These are phyloP conservation scores for Cossypha niveicapilla DNA, from an alignment of 2,797 vertebrate species.

Conservation along the genomic window DNA sequence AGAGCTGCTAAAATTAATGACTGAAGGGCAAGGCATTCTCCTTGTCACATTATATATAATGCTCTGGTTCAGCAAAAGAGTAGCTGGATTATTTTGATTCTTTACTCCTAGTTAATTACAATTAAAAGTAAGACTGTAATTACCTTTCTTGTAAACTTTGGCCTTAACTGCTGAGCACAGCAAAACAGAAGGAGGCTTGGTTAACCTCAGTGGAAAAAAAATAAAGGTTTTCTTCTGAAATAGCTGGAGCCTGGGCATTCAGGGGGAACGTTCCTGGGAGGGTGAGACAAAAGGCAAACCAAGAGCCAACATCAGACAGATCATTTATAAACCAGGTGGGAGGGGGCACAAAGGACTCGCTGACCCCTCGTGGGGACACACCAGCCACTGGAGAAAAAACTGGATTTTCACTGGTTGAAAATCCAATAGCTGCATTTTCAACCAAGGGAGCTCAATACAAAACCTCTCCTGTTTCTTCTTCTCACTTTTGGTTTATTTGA, in stretches of 20 bases:
- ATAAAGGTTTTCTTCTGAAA: neutral
- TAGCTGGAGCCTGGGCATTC: neutral
- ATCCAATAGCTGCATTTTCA: neutral
- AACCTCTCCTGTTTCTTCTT: neutral
- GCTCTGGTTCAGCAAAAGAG: constrained; percentile 24
- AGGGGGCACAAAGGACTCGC: neutral
- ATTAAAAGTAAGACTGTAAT: constrained; percentile 50
- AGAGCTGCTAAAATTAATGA: constrained; percentile 40
- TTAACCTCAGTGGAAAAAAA: constrained; percentile 42
- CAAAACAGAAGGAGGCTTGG: constrained; percentile 19
- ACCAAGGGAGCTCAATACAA: neutral
- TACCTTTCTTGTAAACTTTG: constrained; percentile 48
- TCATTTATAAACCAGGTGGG: constrained; percentile 12
- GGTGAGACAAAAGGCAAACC: neutral
- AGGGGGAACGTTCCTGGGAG: neutral
- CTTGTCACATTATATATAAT: constrained; percentile 39
- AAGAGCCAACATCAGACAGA: neutral
- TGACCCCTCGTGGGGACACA: neutral
- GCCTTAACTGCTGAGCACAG: constrained; percentile 46
- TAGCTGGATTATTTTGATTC: constrained; percentile 41
- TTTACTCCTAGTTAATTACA: constrained; percentile 46
- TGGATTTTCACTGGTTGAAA: too few relatives aligned
- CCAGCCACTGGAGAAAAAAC: fast-evolving
- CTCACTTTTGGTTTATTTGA: neutral
- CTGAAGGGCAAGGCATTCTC: constrained; percentile 45